Evolutionary conservation across 2,797 vertebrate species (phyloP).

Genomic region (Hippoglossus hippoglossus): DNA sequence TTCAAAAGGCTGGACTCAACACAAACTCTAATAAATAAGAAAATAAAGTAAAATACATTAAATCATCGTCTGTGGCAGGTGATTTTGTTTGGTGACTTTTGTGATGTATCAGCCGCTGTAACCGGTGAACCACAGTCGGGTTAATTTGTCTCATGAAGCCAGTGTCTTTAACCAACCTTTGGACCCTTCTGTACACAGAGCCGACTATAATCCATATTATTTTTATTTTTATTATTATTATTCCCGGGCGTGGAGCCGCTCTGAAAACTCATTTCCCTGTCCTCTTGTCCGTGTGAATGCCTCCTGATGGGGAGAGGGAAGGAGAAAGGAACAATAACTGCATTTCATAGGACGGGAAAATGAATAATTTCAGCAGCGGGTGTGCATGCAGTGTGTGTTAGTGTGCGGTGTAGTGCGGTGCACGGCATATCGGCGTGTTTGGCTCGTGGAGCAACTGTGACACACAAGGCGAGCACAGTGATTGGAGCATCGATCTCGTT

Average conservation of each 20-base stretch:
- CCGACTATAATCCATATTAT: slow-evolving; percentile 38
- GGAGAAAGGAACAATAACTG: slow-evolving; percentile 75
- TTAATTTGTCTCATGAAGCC: slow-evolving; percentile 25
- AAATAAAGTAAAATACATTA: no score
- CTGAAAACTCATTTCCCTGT: slow-evolving; percentile 76
- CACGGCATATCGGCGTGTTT: not conserved
- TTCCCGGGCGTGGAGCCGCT: slow-evolving; percentile 61
- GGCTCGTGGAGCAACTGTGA: slow-evolving; percentile 16
- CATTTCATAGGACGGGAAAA: slow-evolving; percentile 73
- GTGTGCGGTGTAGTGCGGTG: no score
- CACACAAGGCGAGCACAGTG: slow-evolving; percentile 34
- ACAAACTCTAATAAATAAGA: no score
- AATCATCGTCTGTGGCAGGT: no score
- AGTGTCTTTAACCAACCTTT: not conserved
- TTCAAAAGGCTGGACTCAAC: no score
- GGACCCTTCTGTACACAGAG: slow-evolving; percentile 40
- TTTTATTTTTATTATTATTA: slow-evolving; percentile 57
- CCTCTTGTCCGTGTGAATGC: slow-evolving; percentile 73
- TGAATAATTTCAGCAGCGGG: slow-evolving; percentile 63
- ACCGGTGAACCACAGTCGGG: slow-evolving; percentile 38
- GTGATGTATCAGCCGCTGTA: not conserved
- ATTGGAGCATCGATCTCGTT: slow-evolving; percentile 73
- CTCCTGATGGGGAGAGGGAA: slow-evolving; percentile 67
- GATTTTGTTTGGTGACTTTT: not conserved
- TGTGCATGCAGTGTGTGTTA: slow-evolving; percentile 22